Base-by-base conservation (phyloP, 2,797 vertebrate genomes). In the Syngnathus acus region DNA sequence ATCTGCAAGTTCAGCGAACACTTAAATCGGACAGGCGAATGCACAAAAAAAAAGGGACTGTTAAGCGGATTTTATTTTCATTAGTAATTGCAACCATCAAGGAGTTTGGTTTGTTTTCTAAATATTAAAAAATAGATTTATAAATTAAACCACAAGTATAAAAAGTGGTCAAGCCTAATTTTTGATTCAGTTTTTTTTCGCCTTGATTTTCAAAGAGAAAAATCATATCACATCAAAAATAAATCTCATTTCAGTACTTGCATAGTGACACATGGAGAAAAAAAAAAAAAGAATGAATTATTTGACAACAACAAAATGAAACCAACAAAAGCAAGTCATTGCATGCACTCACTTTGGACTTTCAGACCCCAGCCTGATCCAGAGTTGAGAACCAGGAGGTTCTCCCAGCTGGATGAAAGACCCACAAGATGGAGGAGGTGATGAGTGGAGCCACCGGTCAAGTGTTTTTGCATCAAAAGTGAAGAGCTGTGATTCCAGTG, bases 381-480 rank as follows among this genome's bases (percentile, higher is more conserved):
- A 53, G 19, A 23, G 32, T 19, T 1, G 55, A 57, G 37, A 59
- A 59, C 57, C 32, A 19, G 57, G 37, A 1, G 8, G 9, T 21
- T n/a, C 58, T 42, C 54, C 54, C 38, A 43, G 64, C 54, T 6
- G 72, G 48, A 66, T 69, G 65, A 76, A 61, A 72, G 69, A 71
- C 60, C 50, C 19, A 9, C 37, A 39, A 19, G 19, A 60, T n/a
- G 38, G 37, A 57, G 32, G 26, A 17, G 5, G 23, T 23, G 32
- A 14, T 37, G 55, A 16, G 5, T 3, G 6, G 5, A 32, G 26
- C 14, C 26, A 6, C 19, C 19, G 14, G 11, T 21, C 13, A 42
- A 71, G 70, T 71, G 7, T 72, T 79, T 78, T 71, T 76, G 65
- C 72, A 82, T 73, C 58, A 55, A 58, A 19, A 70, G 78, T 73